Evolutionary conservation across 2,797 vertebrate species (phyloP).

Genomic region (Alfaro cultratus): DNA sequence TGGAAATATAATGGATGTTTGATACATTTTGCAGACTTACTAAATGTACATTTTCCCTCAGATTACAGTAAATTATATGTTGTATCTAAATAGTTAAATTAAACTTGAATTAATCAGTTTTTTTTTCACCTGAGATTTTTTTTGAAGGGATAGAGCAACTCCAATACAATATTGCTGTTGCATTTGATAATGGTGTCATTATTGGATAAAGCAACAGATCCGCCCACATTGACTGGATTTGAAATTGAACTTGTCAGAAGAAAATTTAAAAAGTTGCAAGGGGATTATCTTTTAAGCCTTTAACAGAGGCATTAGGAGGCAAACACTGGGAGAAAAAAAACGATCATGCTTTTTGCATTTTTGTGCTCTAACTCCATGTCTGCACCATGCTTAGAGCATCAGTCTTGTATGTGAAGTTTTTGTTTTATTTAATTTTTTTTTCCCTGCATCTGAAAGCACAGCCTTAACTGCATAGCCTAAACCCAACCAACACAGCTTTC

Average conservation of each 20-base stretch:
- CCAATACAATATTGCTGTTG: background rate
- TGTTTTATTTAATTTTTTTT: background rate
- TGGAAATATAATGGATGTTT: background rate
- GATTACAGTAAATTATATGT: background rate
- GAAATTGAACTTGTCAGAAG: background rate
- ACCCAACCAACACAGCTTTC: background rate
- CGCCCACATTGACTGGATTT: background rate
- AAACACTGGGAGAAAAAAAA: background rate
- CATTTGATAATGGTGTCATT: background rate
- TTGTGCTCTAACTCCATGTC: constrained; percentile 10
- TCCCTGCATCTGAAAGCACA: background rate
- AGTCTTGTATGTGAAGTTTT: background rate
- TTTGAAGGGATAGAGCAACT: background rate
- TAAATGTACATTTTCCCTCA: background rate
- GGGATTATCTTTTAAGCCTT: background rate
- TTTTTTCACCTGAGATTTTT: background rate
- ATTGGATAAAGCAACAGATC: background rate
- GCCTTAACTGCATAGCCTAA: background rate
- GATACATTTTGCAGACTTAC: background rate
- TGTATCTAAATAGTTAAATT: background rate
- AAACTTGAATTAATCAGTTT: background rate
- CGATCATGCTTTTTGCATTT: background rate
- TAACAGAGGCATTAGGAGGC: background rate
- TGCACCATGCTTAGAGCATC: background rate
- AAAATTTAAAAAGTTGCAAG: background rate